These are phyloP conservation scores for Gopherus evgoodei DNA, from an alignment of 2,113 vertebrate genomes.

Conservation along the genomic window DNA sequence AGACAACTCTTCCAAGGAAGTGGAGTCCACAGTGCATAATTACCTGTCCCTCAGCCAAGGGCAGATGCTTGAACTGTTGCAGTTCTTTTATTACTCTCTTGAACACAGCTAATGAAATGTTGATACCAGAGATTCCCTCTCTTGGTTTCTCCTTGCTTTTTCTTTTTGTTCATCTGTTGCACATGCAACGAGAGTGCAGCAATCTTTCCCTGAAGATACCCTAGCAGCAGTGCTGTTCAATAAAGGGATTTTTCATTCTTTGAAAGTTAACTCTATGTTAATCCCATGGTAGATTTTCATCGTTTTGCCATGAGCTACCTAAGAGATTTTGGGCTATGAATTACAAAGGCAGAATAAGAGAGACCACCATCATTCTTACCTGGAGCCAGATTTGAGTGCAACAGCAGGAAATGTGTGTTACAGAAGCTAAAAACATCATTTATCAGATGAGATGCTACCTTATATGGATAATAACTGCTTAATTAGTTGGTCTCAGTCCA, in stretches of 20 bases:
- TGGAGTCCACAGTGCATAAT: conserved; percentile 41
- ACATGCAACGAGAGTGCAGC: background rate
- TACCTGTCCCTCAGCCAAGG: conserved; percentile 36
- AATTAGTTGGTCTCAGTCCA: conserved; percentile 54
- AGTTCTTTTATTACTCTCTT: conserved; percentile 64
- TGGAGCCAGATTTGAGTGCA: conserved; percentile 30
- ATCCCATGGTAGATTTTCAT: conserved; percentile 53
- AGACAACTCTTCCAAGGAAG: conserved; percentile 34
- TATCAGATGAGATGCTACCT: background rate
- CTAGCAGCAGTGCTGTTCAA: background rate
- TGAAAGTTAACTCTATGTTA: conserved; percentile 52
- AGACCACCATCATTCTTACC: conserved; percentile 1
- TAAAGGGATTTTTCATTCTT: conserved; percentile 38
- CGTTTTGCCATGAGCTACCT: conserved; percentile 27
- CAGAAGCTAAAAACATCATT: conserved; percentile 57
- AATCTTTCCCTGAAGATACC: background rate
- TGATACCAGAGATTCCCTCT: background rate
- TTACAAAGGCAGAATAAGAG: background rate
- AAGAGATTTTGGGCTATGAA: background rate
- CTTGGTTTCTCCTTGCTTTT: conserved; percentile 16
- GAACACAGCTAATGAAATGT: conserved; percentile 35
- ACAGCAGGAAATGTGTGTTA: conserved; percentile 9
- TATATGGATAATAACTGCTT: conserved; percentile 45
- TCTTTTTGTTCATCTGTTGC: background rate
- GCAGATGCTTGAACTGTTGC: conserved; percentile 55